Evolutionary conservation across 2,888 invertebrate genomes (phyloP).

Genomic region (Drosophila maculinotata): DNA sequence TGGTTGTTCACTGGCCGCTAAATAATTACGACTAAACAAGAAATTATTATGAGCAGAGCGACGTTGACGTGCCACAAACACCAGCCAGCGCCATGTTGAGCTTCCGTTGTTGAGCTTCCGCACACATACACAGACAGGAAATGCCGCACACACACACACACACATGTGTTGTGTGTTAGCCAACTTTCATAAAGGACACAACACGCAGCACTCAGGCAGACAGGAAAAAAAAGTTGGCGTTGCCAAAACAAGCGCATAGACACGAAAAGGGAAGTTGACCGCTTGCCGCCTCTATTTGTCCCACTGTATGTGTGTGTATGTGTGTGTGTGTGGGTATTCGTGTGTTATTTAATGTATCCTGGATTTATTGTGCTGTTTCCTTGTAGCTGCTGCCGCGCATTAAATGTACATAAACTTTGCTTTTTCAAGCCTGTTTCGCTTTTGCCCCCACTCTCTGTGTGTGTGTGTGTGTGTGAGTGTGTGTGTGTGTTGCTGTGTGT

Average conservation of each 20-base stretch:
- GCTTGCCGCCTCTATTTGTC: constrained; percentile 56
- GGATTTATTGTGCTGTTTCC: constrained; percentile 80
- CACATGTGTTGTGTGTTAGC: constrained; percentile 42
- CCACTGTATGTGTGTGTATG: constrained; percentile 21
- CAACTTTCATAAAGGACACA: constrained; percentile 68
- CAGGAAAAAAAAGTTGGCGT: constrained; percentile 49
- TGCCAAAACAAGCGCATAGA: constrained; percentile 69
- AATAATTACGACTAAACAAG: constrained; percentile 78
- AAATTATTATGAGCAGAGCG: constrained; percentile 75
- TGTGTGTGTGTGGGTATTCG: constrained; percentile 5
- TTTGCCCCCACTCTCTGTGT: constrained; percentile 13
- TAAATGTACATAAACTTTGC: constrained; percentile 73
- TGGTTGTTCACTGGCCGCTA: constrained; percentile 46
- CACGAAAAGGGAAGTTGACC: constrained; percentile 80
- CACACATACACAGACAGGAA: constrained; percentile 46
- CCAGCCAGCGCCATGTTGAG: constrained; percentile 64
- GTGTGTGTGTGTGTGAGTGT: constrained; percentile 14
- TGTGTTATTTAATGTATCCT: constrained; percentile 82
- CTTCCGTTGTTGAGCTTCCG: constrained; percentile 65
- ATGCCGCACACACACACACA: constrained; percentile 28
- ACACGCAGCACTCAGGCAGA: constrained; percentile 29
- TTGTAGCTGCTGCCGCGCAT: constrained; percentile 61
- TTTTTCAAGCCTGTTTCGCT: constrained; percentile 34
- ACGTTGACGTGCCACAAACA: constrained; percentile 53
- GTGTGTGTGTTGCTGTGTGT: constrained; percentile 16